A percentile compares a stretch with the other conserved stretches of the same genome.
These are phyloP conservation scores for Agrochola lota DNA, from an alignment of 2,888 invertebrate genomes.

Conservation along the genomic window DNA sequence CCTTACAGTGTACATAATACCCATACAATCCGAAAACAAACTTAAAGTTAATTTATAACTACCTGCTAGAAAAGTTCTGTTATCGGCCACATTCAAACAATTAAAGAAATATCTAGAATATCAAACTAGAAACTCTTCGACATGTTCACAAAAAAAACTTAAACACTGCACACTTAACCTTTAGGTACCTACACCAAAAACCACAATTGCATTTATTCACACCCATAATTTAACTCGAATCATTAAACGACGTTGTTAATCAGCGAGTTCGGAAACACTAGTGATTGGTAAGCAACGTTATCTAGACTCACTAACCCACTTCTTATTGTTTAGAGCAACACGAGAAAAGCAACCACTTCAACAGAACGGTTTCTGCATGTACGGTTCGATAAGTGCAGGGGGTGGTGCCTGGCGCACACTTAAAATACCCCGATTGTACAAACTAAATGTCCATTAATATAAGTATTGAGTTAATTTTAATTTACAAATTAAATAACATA, in stretches of 20 bases:
- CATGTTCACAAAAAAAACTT: not conserved
- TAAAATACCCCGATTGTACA: not conserved
- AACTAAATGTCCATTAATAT: not conserved
- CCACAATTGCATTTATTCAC: not conserved
- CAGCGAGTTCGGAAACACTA: not conserved
- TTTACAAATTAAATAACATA: not conserved
- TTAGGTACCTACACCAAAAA: not conserved
- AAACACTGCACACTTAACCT: not conserved
- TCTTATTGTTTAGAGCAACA: conserved; percentile 36
- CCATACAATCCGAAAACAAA: not conserved
- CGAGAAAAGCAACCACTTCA: conserved; percentile 26
- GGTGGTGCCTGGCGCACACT: not conserved
- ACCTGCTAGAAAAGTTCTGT: not conserved
- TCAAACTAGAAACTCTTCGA: not conserved
- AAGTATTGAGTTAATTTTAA: not conserved
- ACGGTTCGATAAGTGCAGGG: not conserved
- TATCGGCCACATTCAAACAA: not conserved
- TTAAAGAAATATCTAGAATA: not conserved
- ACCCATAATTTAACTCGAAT: not conserved
- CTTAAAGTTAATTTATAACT: not conserved
- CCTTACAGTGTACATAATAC: not conserved
- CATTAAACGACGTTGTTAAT: not conserved
- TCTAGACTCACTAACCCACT: conserved; percentile 17
- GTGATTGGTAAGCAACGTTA: conserved; percentile 18
- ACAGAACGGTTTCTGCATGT: conserved; percentile 13